Evolutionary conservation across 2,113 vertebrate genomes (phyloP).

Genomic region (Pelusios castaneus): DNA sequence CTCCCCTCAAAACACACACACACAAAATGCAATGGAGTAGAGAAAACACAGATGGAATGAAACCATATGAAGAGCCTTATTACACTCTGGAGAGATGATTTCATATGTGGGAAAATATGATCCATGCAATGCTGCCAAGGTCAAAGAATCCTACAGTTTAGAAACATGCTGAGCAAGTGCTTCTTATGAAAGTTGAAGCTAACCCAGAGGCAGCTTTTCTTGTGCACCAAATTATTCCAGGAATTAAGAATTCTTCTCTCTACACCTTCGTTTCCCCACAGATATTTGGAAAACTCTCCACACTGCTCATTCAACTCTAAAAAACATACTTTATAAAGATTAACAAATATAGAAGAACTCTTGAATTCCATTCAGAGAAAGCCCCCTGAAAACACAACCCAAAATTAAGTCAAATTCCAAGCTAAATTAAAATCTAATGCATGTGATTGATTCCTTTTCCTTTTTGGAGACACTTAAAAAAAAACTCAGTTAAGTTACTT

Average conservation of each 20-base stretch:
- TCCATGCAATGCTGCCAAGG: slow-evolving; percentile 13
- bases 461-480: neutral
- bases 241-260: neutral
- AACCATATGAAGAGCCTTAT: neutral
- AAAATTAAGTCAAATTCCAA: neutral
- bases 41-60: neutral
- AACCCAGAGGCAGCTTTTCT: neutral
- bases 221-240: neutral
- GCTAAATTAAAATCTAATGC: neutral
- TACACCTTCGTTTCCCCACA: neutral
- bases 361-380: neutral
- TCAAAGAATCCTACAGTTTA: neutral
- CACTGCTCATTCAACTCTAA: neutral
- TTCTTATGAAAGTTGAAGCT: neutral
- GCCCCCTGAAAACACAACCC: neutral
- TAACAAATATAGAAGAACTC: neutral
- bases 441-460: neutral
- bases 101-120: slow-evolving; percentile 4
- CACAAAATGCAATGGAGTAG: neutral
- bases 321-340: neutral
- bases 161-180: neutral
- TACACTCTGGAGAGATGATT: neutral
- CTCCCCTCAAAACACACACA: neutral
- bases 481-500: neutral
- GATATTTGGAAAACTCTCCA: neutral